A percentile compares a stretch with the other conserved stretches of the same genome.
Conservation (phyloP, 2,797 vertebrate species). For the Calcarius lapponicus region DNA sequence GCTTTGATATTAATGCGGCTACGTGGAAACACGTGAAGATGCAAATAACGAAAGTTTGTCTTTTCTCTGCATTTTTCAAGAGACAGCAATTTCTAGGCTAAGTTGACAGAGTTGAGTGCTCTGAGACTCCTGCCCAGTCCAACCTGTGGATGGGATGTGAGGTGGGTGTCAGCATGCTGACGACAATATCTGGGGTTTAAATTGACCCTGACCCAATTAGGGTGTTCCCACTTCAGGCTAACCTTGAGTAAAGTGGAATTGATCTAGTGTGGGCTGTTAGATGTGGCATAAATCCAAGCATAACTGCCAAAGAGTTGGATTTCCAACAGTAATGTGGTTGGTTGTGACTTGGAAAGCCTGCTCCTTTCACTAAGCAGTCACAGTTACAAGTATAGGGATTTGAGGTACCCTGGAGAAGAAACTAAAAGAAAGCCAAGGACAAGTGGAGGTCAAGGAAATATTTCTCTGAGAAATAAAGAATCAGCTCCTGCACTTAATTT, state of each 20-base stretch:
- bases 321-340: background rate
- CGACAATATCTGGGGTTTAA: background rate
- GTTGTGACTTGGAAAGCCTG: background rate
- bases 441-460: background rate
- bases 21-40: background rate
- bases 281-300: background rate
- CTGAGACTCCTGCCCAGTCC: background rate
- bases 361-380: background rate
- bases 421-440: background rate
- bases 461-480: constrained; percentile 13
- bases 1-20: background rate
- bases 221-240: background rate
- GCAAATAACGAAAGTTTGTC: background rate
- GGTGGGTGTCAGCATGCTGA: background rate
- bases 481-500: background rate
- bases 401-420: background rate
- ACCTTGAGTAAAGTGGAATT: background rate
- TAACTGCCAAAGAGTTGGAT: background rate
- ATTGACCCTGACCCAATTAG: background rate
- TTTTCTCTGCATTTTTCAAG: background rate
- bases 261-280: background rate
- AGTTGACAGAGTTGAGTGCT: background rate
- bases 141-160: background rate
- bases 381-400: background rate
- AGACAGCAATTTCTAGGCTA: background rate